Evolutionary conservation across 2,888 invertebrate genomes (phyloP).

Genomic region (Thecocarcelia acutangulata): DNA sequence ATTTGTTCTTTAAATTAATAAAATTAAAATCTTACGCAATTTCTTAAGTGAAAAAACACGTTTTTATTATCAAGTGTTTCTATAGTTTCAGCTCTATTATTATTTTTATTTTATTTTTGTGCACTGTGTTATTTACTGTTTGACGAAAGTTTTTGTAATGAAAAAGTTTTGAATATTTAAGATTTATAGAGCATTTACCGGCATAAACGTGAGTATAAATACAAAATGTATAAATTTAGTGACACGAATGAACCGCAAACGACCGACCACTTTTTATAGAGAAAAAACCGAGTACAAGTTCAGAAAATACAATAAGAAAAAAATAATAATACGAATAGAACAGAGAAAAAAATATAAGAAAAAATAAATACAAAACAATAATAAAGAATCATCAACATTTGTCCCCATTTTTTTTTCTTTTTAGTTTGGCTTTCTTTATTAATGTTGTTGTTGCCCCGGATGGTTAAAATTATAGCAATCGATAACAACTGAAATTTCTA

Average conservation of each 20-base stretch:
- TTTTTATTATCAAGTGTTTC: constrained; percentile 24
- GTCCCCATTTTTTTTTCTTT: constrained; percentile 62
- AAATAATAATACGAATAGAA: constrained; percentile 11
- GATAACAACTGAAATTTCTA: background rate
- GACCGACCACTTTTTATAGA: constrained; percentile 31
- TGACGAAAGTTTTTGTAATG: constrained; percentile 37
- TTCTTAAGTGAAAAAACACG: constrained; percentile 43
- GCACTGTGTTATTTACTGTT: constrained; percentile 37
- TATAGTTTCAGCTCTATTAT: constrained; percentile 1
- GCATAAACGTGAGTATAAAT: constrained; percentile 15
- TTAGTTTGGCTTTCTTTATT: constrained; percentile 19
- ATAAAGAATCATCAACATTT: constrained; percentile 56
- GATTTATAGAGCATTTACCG: constrained; percentile 53
- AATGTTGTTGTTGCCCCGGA: constrained; percentile 8
- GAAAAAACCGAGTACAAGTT: constrained; percentile 37
- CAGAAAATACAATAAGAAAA: constrained; percentile 4
- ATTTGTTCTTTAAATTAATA: too few species aligned
- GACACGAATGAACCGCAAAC: constrained; percentile 32
- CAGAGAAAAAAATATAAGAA: constrained; percentile 41
- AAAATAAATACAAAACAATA: constrained; percentile 51
- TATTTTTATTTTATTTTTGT: background rate
- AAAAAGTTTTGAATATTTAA: constrained; percentile 51
- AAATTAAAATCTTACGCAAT: constrained; percentile 62
- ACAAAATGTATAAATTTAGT: constrained; percentile 1
- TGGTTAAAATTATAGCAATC: constrained; percentile 12